phyloP scores from a whole-genome alignment of 2,113 vertebrate species.

The Hipposideros armiger region DNA sequence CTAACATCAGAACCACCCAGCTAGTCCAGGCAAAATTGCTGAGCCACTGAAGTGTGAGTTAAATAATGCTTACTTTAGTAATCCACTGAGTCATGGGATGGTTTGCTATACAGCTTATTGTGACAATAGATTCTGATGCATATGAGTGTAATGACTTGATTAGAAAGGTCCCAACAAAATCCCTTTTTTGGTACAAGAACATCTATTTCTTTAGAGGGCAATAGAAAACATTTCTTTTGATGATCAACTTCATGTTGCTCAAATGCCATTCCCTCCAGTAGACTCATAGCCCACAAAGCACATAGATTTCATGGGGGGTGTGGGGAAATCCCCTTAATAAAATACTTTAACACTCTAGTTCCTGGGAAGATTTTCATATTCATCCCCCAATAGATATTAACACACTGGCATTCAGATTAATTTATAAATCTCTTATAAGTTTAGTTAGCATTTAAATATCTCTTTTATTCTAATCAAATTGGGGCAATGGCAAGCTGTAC shows the following conservation, averaged over 20 bases:
- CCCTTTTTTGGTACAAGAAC: not conserved
- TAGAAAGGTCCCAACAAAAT: slow-evolving; percentile 4
- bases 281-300: not conserved
- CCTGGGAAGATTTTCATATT: not conserved
- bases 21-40: not conserved
- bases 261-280: not conserved
- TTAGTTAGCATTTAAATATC: not conserved
- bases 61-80: not conserved
- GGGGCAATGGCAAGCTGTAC: not conserved
- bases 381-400: not conserved
- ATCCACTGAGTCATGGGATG: not conserved
- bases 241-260: not conserved
- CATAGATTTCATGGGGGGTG: not conserved
- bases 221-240: not conserved
- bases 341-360: slow-evolving; percentile 4
- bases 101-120: not conserved
- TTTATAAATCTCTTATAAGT: not conserved
- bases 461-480: not conserved
- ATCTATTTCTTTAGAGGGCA: not conserved
- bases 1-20: not conserved
- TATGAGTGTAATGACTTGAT: not conserved
- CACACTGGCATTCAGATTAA: not conserved
- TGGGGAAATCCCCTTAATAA: not conserved
- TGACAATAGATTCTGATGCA: slow-evolving; percentile 6
- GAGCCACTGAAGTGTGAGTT: not conserved